phyloP scores from a whole-genome alignment of 2,797 vertebrate species.

The Coilia nasus region DNA sequence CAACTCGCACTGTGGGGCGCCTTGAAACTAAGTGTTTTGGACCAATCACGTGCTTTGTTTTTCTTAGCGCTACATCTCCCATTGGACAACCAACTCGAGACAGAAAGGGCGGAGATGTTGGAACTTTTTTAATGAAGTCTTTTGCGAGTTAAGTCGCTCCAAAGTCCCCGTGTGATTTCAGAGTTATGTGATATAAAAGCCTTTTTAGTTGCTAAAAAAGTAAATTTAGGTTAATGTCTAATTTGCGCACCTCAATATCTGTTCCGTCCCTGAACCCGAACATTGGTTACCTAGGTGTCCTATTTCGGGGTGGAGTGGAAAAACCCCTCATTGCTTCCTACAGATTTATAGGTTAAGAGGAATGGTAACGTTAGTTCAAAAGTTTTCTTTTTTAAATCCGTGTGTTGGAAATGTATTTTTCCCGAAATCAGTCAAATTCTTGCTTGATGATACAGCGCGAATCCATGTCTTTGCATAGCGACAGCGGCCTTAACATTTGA shows the following conservation, averaged over 20 bases:
- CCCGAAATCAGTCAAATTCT: no score
- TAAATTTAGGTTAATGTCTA: background rate
- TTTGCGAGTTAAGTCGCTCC: background rate
- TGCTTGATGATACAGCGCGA: no score
- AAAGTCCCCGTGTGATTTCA: background rate
- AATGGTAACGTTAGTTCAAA: background rate
- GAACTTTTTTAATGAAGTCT: conserved; percentile 19
- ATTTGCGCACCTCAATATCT: background rate
- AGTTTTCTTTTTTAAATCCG: background rate
- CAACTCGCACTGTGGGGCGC: conserved; percentile 60
- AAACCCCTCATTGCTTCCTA: background rate
- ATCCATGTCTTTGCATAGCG: no score
- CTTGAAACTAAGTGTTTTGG: conserved; percentile 30
- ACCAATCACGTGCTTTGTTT: conserved; percentile 77
- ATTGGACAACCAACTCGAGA: conserved; percentile 66
- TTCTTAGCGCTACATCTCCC: conserved; percentile 48
- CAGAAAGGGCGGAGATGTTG: conserved; percentile 44
- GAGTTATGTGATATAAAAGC: background rate
- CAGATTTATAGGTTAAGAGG: background rate
- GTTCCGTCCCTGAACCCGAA: background rate
- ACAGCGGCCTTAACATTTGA: no score
- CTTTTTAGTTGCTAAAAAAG: background rate
- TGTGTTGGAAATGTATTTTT: no score
- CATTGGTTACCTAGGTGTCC: background rate
- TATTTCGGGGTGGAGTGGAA: conserved; percentile 19